Conservation (phyloP, 2,113 vertebrate species). For the Scomber japonicus region DNA sequence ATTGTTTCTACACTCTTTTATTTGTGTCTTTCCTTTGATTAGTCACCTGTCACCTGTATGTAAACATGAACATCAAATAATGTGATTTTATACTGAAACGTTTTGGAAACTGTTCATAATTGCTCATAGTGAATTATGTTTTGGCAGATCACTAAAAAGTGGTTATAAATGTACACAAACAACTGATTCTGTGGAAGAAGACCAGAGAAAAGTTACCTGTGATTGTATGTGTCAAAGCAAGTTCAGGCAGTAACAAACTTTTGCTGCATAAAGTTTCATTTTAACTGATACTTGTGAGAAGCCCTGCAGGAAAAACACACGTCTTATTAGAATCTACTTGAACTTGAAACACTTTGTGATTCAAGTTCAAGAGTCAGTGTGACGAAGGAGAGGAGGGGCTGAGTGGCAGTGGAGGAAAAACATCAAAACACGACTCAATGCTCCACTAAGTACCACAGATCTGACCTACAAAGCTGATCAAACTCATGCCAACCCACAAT, state of each 20-base stretch:
- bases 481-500: conserved; percentile 44
- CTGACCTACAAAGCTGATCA: conserved; percentile 59
- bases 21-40: too few relatives aligned
- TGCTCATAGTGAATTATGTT: too few relatives aligned
- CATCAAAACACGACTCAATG: conserved; percentile 56
- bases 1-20: too few relatives aligned
- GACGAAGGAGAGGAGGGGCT: conserved; percentile 27
- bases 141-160: too few relatives aligned
- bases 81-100: too few relatives aligned
- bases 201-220: too few relatives aligned
- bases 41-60: too few relatives aligned
- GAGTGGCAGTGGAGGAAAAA: conserved; percentile 6
- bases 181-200: too few relatives aligned
- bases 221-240: too few relatives aligned
- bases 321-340: conserved; percentile 1
- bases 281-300: neutral
- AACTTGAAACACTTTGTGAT: conserved; percentile 19
- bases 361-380: neutral
- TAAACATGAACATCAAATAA: too few relatives aligned
- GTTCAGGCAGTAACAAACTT: neutral
- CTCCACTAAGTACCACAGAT: conserved; percentile 54
- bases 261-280: neutral
- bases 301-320: neutral
- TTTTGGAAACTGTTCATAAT: too few relatives aligned
- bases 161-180: too few relatives aligned